These are phyloP conservation scores for Poecilia gillii DNA, from an alignment of 2,797 vertebrate genomes.

Conservation along the genomic window DNA sequence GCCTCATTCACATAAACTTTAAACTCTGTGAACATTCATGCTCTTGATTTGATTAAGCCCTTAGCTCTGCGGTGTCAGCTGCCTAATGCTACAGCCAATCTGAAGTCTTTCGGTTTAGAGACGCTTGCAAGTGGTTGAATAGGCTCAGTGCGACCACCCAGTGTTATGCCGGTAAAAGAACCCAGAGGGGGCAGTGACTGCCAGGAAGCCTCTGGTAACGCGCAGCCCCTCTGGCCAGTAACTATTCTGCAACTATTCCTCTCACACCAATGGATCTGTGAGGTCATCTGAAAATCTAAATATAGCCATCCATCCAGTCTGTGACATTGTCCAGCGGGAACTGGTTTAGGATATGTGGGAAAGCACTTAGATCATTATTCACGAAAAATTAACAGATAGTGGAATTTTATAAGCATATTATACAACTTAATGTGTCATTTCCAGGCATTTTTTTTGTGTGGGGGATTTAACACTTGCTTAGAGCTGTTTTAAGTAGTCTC, in stretches of 20 bases:
- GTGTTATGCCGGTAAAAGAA: conserved; percentile 66
- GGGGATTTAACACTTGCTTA: not conserved
- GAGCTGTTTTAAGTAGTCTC: not conserved
- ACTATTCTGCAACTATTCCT: conserved; percentile 11
- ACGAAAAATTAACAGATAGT: not conserved
- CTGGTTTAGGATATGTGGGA: conserved; percentile 11
- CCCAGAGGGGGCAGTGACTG: conserved; percentile 62
- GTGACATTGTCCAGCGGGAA: not conserved
- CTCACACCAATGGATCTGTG: conserved; percentile 50
- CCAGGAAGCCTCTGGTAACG: conserved; percentile 69
- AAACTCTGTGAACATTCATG: conserved; percentile 28
- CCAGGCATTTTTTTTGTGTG: not conserved
- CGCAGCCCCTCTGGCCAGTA: conserved; percentile 42
- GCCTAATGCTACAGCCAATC: conserved; percentile 37
- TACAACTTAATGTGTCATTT: not conserved
- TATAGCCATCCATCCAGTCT: conserved; percentile 41
- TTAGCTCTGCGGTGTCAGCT: conserved; percentile 18
- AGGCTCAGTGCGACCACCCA: conserved; percentile 42
- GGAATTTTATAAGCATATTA: not conserved
- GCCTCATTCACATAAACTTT: conserved; percentile 30
- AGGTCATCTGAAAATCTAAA: conserved; percentile 63
- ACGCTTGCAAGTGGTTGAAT: conserved; percentile 43
- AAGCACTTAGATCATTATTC: conserved; percentile 7
- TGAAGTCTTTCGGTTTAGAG: conserved; percentile 34
- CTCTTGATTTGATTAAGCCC: conserved; percentile 44